Evolutionary conservation across 1,140 invertebrate species (phyloP), one percentile per base, ranked within the genome.

Genomic region (Drosophila willistoni): DNA sequence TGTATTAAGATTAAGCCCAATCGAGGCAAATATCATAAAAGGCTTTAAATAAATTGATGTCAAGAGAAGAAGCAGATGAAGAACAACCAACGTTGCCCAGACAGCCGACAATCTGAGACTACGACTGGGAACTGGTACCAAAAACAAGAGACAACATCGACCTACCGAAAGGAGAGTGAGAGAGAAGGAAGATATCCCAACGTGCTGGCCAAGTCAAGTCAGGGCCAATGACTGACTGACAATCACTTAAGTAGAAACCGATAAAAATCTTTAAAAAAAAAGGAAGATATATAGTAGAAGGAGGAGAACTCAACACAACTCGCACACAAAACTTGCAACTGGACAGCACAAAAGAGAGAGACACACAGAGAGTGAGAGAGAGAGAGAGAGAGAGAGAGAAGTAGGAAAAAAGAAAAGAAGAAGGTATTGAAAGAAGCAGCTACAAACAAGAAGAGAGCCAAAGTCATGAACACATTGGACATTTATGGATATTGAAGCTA

Each of bases 191-290:
- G 44, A 22, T 2, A 22, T 22, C 44, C 44, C 44, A 22, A 29
- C 3, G 17, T 51, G 9, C 44, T 14, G 17, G 44, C 44, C 44
- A 51, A 51, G 44, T 22, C 44, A 19, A 19, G 17, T 10, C 44
- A 51, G 44, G 70, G 74, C 74, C 80, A 81, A 84, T 81, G 85
- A 89, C 85, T 84, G 85, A 90, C 84, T 89, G 84, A 89, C 84
- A 89, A 89, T 89, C 84, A 89, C 84, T 89, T 89, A 89, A 89
- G 84, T 90, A 80, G 84, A 89, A 89, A 89, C 80, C 85, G 85
- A 89, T 89, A 89, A 90, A 90, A 89, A 89, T 89, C 84, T 89
- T 81, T 64, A 82, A 73, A 69, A 73, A 79, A 65, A 64, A 51
- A 61, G 3, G 13, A 22, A 67, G 60, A 29, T 5, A 29, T 29